Conservation (phyloP, 2,113 vertebrate genomes). For the Pelmatolapia mariae region DNA sequence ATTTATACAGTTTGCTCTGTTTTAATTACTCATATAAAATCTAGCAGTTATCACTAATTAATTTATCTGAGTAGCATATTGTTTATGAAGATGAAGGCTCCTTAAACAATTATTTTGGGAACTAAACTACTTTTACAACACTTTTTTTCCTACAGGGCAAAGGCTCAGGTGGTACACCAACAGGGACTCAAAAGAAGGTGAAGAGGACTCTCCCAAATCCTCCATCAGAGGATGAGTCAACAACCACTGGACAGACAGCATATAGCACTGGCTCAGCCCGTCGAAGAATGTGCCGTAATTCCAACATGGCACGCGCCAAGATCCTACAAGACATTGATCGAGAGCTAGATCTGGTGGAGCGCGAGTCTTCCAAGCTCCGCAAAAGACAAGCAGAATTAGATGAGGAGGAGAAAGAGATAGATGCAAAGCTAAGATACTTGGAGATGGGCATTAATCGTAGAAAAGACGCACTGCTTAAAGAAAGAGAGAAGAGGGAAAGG, state of each 20-base stretch:
- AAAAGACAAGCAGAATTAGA: constrained; percentile 98
- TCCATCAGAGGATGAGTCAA: constrained; percentile 85
- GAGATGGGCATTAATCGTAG: constrained; percentile 98
- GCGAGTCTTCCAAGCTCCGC: constrained; percentile 95
- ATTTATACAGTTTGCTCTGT: neutral
- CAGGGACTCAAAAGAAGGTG: constrained; percentile 93
- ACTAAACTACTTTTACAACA: neutral
- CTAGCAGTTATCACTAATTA: neutral
- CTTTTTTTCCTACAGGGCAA: constrained; percentile 71
- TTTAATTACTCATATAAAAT: neutral
- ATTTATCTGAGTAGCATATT: neutral
- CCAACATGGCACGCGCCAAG: constrained; percentile 96
- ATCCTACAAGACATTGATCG: constrained; percentile 98
- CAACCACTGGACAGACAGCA: constrained; percentile 73
- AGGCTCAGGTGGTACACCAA: constrained; percentile 75
- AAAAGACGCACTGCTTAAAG: constrained; percentile 91
- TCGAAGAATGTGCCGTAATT: constrained; percentile 90
- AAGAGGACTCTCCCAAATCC: constrained; percentile 96
- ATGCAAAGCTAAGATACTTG: constrained; percentile 93
- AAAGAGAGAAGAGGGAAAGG: constrained; percentile 93
- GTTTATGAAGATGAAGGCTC: neutral
- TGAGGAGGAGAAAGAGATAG: constrained; percentile 98
- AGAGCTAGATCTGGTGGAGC: constrained; percentile 92
- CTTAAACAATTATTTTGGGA: neutral
- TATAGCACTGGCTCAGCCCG: constrained; percentile 85